Conservation (phyloP, 2,888 invertebrate species). For the Tetanocera ferruginea region DNA sequence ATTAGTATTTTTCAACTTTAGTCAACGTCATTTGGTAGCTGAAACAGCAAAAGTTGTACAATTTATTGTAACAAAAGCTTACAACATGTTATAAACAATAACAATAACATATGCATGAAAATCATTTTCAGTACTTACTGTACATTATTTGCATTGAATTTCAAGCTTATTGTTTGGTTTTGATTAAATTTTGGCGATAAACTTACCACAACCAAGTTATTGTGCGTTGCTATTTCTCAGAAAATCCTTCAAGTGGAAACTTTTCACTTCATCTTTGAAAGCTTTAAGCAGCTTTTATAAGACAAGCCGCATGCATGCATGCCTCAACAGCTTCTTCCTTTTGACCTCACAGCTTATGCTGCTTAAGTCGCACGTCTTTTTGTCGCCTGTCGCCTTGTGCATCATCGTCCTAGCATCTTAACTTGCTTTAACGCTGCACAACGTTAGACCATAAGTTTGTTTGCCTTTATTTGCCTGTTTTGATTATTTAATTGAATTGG, state of each 20-base stretch:
- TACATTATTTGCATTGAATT: neutral
- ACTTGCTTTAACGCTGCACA: neutral
- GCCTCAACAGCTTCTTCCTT: neutral
- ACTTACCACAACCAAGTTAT: too few species aligned
- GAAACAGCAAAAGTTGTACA: too few species aligned
- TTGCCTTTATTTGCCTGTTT: slow-evolving; percentile 32
- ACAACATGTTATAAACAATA: too few species aligned
- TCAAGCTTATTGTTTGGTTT: too few species aligned
- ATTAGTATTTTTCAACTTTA: neutral
- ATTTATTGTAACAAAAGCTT: too few species aligned
- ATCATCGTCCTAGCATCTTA: neutral
- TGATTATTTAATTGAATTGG: slow-evolving; percentile 37
- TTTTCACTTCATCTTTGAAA: too few species aligned
- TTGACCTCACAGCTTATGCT: too few species aligned
- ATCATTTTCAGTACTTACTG: too few species aligned
- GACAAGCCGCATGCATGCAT: neutral
- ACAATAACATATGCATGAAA: too few species aligned
- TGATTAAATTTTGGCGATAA: too few species aligned
- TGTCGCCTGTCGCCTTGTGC: neutral
- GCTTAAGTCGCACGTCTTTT: neutral
- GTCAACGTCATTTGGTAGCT: too few species aligned
- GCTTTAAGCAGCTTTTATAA: neutral
- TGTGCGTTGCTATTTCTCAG: too few species aligned
- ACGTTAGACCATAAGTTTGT: neutral
- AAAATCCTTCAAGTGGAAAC: neutral